A percentile compares a stretch with the other conserved stretches of the same genome.
Conservation (phyloP, 2,797 vertebrate species). For the Platalea minor region DNA sequence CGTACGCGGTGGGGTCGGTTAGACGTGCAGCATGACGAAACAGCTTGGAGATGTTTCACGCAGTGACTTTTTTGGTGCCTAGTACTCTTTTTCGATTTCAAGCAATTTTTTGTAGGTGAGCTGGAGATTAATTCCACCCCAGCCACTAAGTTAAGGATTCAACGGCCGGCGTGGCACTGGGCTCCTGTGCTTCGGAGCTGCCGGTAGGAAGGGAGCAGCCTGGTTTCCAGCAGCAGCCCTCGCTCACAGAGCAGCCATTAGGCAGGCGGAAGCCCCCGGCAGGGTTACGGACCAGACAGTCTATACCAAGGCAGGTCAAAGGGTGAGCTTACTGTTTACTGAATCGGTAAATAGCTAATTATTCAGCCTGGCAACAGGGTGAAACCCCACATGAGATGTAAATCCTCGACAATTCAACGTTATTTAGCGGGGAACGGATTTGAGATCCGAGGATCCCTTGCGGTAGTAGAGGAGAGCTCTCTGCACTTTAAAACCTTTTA, state of each 20-base stretch:
- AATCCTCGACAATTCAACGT: background rate
- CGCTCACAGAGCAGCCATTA: background rate
- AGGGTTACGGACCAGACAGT: constrained; percentile 40
- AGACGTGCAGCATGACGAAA: background rate
- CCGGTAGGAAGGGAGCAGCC: background rate
- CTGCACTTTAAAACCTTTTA: background rate
- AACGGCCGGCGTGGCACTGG: background rate
- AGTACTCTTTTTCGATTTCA: background rate
- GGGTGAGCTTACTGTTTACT: constrained; percentile 21
- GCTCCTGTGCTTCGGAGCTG: background rate
- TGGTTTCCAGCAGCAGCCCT: background rate
- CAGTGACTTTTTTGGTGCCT: background rate
- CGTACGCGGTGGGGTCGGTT: rapidly evolving
- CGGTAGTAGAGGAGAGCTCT: background rate
- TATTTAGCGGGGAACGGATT: background rate
- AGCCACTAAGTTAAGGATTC: background rate
- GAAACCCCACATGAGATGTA: background rate
- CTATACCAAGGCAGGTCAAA: constrained; percentile 21
- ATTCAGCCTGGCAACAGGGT: constrained; percentile 5
- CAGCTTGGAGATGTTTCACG: background rate
- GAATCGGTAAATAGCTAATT: constrained; percentile 43
- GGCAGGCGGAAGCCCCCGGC: background rate
- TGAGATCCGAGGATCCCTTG: background rate
- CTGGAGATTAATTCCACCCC: background rate
- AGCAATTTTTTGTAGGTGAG: background rate